Evolutionary conservation across 2,113 vertebrate species (phyloP).

Genomic region (Callipepla californica): DNA sequence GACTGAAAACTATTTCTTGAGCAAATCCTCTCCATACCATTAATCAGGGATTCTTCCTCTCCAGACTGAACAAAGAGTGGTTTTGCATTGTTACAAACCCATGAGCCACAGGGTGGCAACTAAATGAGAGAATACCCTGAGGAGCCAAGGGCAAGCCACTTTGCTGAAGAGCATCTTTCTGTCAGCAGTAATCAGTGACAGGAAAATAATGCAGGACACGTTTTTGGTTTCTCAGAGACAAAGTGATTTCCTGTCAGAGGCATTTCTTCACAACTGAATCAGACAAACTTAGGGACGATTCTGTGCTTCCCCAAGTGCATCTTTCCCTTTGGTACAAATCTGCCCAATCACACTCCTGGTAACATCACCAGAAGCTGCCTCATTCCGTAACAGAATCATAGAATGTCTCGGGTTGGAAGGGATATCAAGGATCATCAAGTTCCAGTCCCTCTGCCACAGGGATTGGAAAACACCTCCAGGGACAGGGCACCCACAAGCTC

Average conservation of each 20-base stretch:
- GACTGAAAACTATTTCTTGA: background rate
- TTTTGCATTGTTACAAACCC: background rate
- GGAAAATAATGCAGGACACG: background rate
- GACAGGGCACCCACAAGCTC: too few relatives aligned
- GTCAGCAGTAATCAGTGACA: background rate
- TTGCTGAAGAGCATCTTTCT: background rate
- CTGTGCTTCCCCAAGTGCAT: background rate
- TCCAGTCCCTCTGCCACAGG: too few relatives aligned
- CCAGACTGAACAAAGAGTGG: background rate
- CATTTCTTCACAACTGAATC: background rate
- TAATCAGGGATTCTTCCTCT: constrained; percentile 7
- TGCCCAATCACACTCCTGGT: background rate
- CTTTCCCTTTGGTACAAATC: background rate
- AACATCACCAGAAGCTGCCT: background rate
- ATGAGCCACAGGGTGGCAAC: background rate
- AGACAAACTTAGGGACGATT: background rate
- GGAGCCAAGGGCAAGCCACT: background rate
- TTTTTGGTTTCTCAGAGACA: background rate
- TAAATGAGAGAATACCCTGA: background rate
- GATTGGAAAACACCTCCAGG: too few relatives aligned
- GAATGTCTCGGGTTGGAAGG: too few relatives aligned
- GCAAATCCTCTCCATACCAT: background rate
- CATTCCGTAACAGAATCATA: background rate
- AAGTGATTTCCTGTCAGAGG: background rate
- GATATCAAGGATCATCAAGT: too few relatives aligned